Percentiles rank a stretch among this genome's conserved stretches.
These are phyloP conservation scores for Montipora cactus DNA, from an alignment of 64 coral and sea anemone species.

Conservation along the genomic window DNA sequence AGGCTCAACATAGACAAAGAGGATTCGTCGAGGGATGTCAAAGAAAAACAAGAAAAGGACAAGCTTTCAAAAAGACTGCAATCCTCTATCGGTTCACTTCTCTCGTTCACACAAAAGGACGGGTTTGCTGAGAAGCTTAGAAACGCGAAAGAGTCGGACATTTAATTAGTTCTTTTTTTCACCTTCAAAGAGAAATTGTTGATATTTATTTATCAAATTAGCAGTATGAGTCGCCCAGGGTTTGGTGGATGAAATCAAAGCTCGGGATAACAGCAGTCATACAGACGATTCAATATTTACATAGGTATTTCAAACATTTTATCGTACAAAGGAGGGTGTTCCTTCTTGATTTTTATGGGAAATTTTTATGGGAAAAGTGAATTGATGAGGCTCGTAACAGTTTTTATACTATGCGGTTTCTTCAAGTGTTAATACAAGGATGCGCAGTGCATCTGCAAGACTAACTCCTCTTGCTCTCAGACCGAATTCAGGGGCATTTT, in stretches of 20 bases:
- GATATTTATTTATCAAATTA: neutral
- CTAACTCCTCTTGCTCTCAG: too few relatives aligned
- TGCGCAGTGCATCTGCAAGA: too few relatives aligned
- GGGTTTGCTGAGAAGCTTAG: slow-evolving; percentile 74
- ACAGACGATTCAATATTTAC: neutral
- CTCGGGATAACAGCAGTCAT: neutral
- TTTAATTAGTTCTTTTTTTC: neutral
- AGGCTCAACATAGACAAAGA: slow-evolving; percentile 83
- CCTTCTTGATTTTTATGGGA: neutral
- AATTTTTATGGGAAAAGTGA: neutral
- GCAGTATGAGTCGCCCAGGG: neutral
- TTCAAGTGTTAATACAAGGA: too few relatives aligned
- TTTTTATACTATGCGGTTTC: too few relatives aligned
- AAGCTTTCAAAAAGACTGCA: slow-evolving; percentile 7
- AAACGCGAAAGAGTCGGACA: slow-evolving; percentile 72
- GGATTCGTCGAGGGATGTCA: slow-evolving; percentile 14
- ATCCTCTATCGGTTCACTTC: slow-evolving; percentile 54
- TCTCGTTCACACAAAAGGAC: slow-evolving; percentile 75
- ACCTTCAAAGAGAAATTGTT: neutral
- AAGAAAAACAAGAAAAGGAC: slow-evolving; percentile 3
- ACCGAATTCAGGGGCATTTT: too few relatives aligned
- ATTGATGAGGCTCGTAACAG: neutral
- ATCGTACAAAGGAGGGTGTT: neutral
- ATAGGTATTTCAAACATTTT: neutral
- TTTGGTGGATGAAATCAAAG: neutral